phyloP scores from a whole-genome alignment of 1,140 invertebrate species.

The Halictus rubicundus region DNA sequence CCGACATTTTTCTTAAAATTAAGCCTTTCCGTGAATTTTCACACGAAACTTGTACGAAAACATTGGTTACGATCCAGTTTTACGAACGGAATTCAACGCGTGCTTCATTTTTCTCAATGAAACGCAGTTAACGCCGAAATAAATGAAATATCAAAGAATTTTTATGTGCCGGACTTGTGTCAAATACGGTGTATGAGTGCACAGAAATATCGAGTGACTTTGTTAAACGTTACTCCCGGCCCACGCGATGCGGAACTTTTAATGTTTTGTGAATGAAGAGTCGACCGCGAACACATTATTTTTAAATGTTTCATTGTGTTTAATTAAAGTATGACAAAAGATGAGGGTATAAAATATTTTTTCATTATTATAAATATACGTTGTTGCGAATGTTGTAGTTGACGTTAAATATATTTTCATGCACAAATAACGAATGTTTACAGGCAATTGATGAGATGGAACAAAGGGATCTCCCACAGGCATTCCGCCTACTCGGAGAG shows the following conservation, averaged over 20 bases:
- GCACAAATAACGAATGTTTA: conserved; percentile 40
- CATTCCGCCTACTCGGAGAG: conserved; percentile 87
- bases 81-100: conserved; percentile 49
- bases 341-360: conserved; percentile 29
- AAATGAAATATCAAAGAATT: conserved; percentile 30
- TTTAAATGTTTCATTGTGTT: conserved; percentile 11
- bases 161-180: conserved; percentile 23
- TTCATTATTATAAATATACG: background rate
- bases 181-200: conserved; percentile 18
- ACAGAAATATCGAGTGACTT: conserved; percentile 17
- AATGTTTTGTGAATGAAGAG: conserved; percentile 24
- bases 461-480: conserved; percentile 87
- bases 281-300: background rate
- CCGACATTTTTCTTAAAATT: conserved; percentile 75
- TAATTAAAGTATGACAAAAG: conserved; percentile 24
- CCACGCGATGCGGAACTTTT: conserved; percentile 1
- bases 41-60: conserved; percentile 36
- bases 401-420: background rate
- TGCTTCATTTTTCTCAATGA: conserved; percentile 48
- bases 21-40: conserved; percentile 32
- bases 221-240: background rate
- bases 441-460: conserved; percentile 84
- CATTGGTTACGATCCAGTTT: conserved; percentile 44
- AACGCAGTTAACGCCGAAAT: conserved; percentile 7
- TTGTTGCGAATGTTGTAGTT: background rate